Conservation (phyloP, 2,113 vertebrate genomes). For the Osmerus mordax region DNA sequence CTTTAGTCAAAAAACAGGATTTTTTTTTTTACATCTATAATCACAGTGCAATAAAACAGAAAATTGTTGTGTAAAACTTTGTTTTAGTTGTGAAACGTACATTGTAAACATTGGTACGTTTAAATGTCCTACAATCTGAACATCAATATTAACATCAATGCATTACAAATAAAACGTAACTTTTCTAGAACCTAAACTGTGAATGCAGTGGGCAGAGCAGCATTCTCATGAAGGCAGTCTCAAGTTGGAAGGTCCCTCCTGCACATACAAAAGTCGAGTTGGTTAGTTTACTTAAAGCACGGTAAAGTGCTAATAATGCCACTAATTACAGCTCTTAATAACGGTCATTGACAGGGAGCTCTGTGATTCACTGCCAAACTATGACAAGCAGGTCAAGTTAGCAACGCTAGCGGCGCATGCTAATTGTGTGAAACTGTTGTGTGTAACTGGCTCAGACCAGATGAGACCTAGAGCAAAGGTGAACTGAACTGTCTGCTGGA, state of each 20-base stretch:
- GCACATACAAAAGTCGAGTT: background rate
- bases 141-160: too few relatives aligned
- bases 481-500: slow-evolving; percentile 26
- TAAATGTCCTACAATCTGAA: too few relatives aligned
- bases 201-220: too few relatives aligned
- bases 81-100: too few relatives aligned
- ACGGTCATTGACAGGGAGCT: background rate
- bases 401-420: background rate
- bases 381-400: slow-evolving; percentile 19
- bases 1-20: too few relatives aligned
- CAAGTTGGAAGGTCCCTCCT: background rate
- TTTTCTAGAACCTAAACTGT: too few relatives aligned
- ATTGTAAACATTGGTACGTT: too few relatives aligned
- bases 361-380: slow-evolving; percentile 17
- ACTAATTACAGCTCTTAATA: slow-evolving; percentile 8
- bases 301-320: background rate
- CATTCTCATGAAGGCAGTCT: too few relatives aligned
- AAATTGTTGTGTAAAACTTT: too few relatives aligned
- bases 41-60: too few relatives aligned
- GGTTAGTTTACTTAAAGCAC: background rate
- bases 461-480: slow-evolving; percentile 38
- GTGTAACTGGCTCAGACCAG: slow-evolving; percentile 23
- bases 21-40: too few relatives aligned
- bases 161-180: too few relatives aligned
- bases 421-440: slow-evolving; percentile 41